These are phyloP conservation scores for Spilogale gracilis DNA, from an alignment of 2,113 vertebrate genomes.

Conservation along the genomic window DNA sequence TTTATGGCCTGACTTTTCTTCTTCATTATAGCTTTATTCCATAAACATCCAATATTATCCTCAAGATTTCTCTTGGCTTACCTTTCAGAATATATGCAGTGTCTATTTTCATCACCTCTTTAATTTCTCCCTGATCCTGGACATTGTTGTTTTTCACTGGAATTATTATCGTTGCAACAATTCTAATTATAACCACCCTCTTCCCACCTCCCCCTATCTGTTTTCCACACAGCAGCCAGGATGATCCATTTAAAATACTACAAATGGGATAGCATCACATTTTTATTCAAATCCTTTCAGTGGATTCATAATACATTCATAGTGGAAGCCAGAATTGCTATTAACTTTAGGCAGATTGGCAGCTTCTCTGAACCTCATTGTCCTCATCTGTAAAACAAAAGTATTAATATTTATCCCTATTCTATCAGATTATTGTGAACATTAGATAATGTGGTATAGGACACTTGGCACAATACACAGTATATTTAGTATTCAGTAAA, in stretches of 20 bases:
- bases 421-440: slow-evolving; percentile 1
- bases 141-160: slow-evolving; percentile 20
- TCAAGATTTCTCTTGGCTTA: slow-evolving; percentile 42
- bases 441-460: background rate
- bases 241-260: slow-evolving; percentile 2
- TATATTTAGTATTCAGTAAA: slow-evolving; percentile 23
- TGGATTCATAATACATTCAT: background rate
- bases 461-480: background rate
- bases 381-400: background rate
- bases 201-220: background rate
- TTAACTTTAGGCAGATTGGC: slow-evolving; percentile 17
- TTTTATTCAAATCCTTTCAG: background rate
- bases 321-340: background rate
- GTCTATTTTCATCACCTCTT: slow-evolving; percentile 37
- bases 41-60: background rate
- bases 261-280: background rate
- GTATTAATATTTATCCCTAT: background rate
- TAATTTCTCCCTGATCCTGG: slow-evolving; percentile 30
- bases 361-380: background rate
- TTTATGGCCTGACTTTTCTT: slow-evolving; percentile 55
- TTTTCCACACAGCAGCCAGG: background rate
- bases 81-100: slow-evolving; percentile 2
- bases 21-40: slow-evolving; percentile 43
- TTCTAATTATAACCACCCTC: background rate
- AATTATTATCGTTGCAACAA: background rate